Evolutionary conservation across 1,140 invertebrate species (phyloP).

Genomic region (Plectus sambesii): DNA sequence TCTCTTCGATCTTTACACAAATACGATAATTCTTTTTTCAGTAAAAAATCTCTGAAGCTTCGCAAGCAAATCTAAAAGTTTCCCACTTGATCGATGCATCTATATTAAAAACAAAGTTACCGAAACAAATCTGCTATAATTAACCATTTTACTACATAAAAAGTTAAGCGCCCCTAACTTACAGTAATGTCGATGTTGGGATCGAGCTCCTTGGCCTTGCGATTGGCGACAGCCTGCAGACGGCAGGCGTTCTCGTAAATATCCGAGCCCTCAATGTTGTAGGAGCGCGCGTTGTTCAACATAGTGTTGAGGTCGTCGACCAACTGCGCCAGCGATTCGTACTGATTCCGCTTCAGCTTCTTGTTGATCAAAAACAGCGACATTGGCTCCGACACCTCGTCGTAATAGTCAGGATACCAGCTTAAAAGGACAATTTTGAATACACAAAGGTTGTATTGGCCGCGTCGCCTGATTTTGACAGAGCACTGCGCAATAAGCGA

Average conservation of each 20-base stretch:
- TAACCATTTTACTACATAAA: too few species aligned
- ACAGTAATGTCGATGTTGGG: background rate
- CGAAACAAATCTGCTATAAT: too few species aligned
- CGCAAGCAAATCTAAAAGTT: too few species aligned
- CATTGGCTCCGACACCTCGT: constrained; percentile 87
- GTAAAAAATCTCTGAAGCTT: too few species aligned
- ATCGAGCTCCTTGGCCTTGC: background rate
- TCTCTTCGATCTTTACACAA: too few species aligned
- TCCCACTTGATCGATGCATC: too few species aligned
- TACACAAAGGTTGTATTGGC: too few species aligned
- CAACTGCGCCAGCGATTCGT: constrained; percentile 22
- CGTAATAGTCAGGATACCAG: constrained; percentile 88
- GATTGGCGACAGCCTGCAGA: constrained; percentile 14
- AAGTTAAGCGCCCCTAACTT: background rate
- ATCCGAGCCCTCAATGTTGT: constrained; percentile 73
- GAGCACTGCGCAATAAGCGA: too few species aligned
- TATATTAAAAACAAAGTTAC: too few species aligned
- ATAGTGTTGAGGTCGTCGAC: constrained; percentile 83
- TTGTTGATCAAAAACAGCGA: constrained; percentile 78
- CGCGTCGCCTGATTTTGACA: too few species aligned
- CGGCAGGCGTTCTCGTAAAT: constrained; percentile 54
- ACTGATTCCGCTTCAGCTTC: constrained; percentile 60
- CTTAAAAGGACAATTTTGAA: constrained; percentile 22
- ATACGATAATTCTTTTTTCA: too few species aligned
- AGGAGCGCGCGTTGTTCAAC: constrained; percentile 93